Conservation (phyloP, 2,888 invertebrate genomes). For the Sipha maydis region DNA sequence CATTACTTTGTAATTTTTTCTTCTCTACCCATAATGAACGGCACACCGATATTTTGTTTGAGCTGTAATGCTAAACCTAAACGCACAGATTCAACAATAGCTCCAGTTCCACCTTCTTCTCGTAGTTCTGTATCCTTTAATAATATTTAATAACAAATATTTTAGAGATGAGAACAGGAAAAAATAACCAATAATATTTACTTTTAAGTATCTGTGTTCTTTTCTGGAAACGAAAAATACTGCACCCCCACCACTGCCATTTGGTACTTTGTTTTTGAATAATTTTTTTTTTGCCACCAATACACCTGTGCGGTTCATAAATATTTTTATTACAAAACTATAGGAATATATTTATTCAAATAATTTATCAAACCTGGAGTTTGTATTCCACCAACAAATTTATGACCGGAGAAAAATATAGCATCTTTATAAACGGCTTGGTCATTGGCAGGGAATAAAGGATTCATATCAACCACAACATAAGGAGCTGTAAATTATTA, state of each 20-base stretch:
- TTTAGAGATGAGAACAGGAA: neutral
- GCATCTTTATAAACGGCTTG: conserved; percentile 85
- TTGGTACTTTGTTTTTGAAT: conserved; percentile 70
- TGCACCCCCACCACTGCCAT: conserved; percentile 71
- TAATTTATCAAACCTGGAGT: conserved; percentile 73
- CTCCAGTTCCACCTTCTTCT: conserved; percentile 82
- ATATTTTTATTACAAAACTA: conserved; percentile 25
- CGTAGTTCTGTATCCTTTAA: conserved; percentile 73
- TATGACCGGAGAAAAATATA: conserved; percentile 88
- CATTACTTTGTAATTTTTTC: conserved; percentile 79
- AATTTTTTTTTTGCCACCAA: conserved; percentile 74
- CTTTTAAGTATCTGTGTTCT: conserved; percentile 70
- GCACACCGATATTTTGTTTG: conserved; percentile 81
- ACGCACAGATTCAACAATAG: conserved; percentile 83
- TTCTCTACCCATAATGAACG: conserved; percentile 77
- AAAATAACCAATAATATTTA: conserved; percentile 64
- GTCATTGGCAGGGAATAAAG: conserved; percentile 76
- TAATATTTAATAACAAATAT: conserved; percentile 62
- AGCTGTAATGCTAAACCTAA: conserved; percentile 88
- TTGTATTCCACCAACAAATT: conserved; percentile 90
- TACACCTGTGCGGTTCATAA: conserved; percentile 69
- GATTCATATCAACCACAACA: conserved; percentile 85
- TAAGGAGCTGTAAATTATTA: conserved; percentile 73
- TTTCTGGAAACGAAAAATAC: conserved; percentile 71
- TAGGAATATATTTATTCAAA: conserved; percentile 34